Evolutionary conservation across 2,797 vertebrate species (phyloP), one percentile per base, ranked within the genome.

Genomic region (Rhynchotus rufescens): DNA sequence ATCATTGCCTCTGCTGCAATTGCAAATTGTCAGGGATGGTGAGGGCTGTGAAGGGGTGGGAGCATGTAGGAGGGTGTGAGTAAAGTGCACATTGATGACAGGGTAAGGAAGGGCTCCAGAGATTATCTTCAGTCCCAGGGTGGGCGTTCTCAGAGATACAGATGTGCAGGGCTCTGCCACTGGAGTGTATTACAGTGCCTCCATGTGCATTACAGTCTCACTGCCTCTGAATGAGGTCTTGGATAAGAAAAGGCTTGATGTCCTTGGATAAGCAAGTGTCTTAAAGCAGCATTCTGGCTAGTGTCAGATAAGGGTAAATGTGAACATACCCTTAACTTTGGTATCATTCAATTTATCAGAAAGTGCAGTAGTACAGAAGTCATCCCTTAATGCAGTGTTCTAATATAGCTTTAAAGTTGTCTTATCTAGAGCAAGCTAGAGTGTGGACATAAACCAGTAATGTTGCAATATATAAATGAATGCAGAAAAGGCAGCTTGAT

Each of bases 81-180:
- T 22, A 34, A 57, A 26, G 32, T 21, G 59, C 73, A 40, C n/a
- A 17, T 11, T 5, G 52, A 1, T 34, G 40, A 13, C 0, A 1
- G 12, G 40, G 25, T 54, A 64, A 59, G 32, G 44, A 64, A 59
- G 30, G 44, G 7, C 15, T 73, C 32, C 10, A 30, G 8, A 40
- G 9, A 52, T 23, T 68, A 71, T 40, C 54, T 72, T 67, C 32
- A 64, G n/a, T 34, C 23, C 40, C 52, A 60, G 61, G n/a, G 15
- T 4, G n/a, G 47, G 7, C 2, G 2, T 80, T 71, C 56, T 25
- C 44, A 66, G 40, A 21, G 49, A 78, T 42, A 21, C 15, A 54
- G 19, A 26, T 71, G 59, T 1, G 2, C 36, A 36, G 7, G 34
- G 47, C 47, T 61, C 16, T 75, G 45, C 17, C 4, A 4, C 61